A percentile compares a stretch with the other conserved stretches of the same genome.
phyloP scores from a whole-genome alignment of 2,797 vertebrate genomes.

The Ctenosaura bakeri region DNA sequence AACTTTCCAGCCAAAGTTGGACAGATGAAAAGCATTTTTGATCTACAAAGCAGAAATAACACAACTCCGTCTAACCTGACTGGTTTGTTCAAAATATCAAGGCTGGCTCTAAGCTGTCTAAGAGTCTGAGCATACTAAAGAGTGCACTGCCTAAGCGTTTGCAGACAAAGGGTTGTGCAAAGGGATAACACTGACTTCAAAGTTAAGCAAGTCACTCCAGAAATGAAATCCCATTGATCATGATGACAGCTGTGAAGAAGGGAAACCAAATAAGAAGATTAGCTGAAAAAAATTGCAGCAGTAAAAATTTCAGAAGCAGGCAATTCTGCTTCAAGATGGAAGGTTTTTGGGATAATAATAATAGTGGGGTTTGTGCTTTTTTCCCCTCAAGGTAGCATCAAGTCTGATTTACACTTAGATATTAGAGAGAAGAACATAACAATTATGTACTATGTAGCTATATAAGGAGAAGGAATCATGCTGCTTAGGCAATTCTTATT shows the following conservation, averaged over 20 bases:
- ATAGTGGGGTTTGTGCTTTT: not conserved
- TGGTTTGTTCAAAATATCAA: constrained; percentile 30
- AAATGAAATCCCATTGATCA: constrained; percentile 67
- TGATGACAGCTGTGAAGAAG: constrained; percentile 35
- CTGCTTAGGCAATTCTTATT: constrained; percentile 22
- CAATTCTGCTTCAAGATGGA: constrained; percentile 46
- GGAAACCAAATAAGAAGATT: constrained; percentile 67
- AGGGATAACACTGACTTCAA: constrained; percentile 70
- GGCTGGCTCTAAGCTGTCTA: constrained; percentile 42
- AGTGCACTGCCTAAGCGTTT: constrained; percentile 39
- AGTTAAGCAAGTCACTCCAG: constrained; percentile 65
- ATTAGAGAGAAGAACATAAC: not conserved
- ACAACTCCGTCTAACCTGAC: constrained; percentile 17
- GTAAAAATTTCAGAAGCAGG: constrained; percentile 43
- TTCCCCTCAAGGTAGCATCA: not conserved
- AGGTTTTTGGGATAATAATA: constrained; percentile 44
- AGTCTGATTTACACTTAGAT: constrained; percentile 11
- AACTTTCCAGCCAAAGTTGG: constrained; percentile 29
- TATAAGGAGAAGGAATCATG: not conserved
- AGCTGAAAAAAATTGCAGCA: constrained; percentile 28
- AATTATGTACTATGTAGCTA: constrained; percentile 21
- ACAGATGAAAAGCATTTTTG: constrained; percentile 22
- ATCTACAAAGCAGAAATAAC: constrained; percentile 47
- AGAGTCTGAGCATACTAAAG: constrained; percentile 38
- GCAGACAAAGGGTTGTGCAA: constrained; percentile 51